Evolutionary conservation across 2,797 vertebrate genomes (phyloP).

Genomic region (Xiphorhynchus erythropygius): DNA sequence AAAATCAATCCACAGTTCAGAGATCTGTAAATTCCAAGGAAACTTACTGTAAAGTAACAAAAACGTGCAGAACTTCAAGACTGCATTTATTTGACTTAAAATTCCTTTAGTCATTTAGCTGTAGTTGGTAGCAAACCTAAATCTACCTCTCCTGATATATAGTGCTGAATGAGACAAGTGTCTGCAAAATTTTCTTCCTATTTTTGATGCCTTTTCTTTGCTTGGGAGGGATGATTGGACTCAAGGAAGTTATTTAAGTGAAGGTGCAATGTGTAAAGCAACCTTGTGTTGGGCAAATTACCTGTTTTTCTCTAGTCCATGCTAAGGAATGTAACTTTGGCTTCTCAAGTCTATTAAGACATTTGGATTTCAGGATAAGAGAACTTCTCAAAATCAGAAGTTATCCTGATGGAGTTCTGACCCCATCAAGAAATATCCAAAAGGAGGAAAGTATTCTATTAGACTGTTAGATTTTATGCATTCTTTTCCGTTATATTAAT

Average conservation of each 20-base stretch:
- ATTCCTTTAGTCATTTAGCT: background rate
- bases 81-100: background rate
- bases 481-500: background rate
- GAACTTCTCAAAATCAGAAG: background rate
- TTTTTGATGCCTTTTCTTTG: background rate
- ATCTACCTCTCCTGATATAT: background rate
- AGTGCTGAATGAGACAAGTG: background rate
- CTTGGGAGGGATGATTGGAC: background rate
- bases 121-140: background rate
- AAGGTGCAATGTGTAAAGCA: background rate
- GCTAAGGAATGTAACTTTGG: background rate
- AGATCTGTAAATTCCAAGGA: background rate
- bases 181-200: background rate
- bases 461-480: background rate
- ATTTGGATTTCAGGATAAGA: background rate
- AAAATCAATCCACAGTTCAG: background rate
- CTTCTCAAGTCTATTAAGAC: background rate
- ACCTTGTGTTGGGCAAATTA: background rate
- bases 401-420: background rate
- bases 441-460: background rate
- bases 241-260: background rate
- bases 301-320: background rate
- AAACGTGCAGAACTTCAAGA: background rate
- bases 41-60: background rate
- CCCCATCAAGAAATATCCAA: background rate